Evolutionary conservation across 2,113 vertebrate genomes (phyloP), one percentile per base, ranked within the genome.

Genomic region (Galemys pyrenaicus): DNA sequence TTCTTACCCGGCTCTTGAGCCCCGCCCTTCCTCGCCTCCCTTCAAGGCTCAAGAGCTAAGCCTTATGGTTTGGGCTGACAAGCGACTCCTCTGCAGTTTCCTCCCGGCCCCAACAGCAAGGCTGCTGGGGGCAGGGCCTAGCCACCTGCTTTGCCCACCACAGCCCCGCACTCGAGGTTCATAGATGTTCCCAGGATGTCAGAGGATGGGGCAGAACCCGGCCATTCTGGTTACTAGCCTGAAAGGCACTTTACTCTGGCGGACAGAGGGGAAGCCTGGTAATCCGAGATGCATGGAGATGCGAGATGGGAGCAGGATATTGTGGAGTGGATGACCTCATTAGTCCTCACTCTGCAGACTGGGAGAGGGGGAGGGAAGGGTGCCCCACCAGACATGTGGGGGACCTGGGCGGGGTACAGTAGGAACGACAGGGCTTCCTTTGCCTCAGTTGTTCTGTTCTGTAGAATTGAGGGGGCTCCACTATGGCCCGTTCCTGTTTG

Each of bases 21-120:
- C n/a, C n/a, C n/a, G n/a, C 62, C 87, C 82, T 92, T 28, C 71
- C 26, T 60, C 75, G 32, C 73, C 58, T 68, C 46, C 74, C 51
- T 32, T 10, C 12, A 20, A 85, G 54, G 32, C 83, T 30, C 5
- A 64, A 15, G 17, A 28, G 35, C 73, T 70, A 83, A 60, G n/a
- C n/a, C 17, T 32, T 17, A 41, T 20, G 39, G 82, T 60, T 89
- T 44, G 51, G 0, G 26, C 9, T 26, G 75, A 70, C 49, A 26
- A 6, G 70, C 26, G 0, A 41, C 30, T 17, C 22, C 35, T 73
- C 70, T 17, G 56, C 44, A 28, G 24, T 22, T 86, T 51, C 68
- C 58, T 37, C 22, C 32, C 39, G 39, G 39, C 46, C 19, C 46
- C 0, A 17, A 49, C 30, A 26, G 44, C 60, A 22, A 5, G 51